Evolutionary conservation across 2,888 invertebrate genomes (phyloP).

Genomic region (Cyclophora punctaria): DNA sequence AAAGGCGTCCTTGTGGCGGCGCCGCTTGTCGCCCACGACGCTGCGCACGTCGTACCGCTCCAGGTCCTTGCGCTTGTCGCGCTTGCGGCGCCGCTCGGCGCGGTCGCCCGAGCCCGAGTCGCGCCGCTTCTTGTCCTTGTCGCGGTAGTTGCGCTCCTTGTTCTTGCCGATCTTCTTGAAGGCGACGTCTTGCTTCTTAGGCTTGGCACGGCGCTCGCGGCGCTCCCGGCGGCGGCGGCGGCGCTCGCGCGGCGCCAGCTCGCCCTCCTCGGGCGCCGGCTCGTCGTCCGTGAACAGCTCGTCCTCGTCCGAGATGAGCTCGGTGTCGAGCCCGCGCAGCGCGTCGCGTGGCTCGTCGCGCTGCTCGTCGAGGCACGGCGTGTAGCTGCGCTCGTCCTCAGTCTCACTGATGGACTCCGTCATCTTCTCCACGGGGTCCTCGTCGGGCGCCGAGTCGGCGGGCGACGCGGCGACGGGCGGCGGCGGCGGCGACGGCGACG

Average conservation of each 20-base stretch:
- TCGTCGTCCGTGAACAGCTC: constrained; percentile 77
- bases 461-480: constrained; percentile 4
- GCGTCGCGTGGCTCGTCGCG: constrained; percentile 73
- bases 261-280: constrained; percentile 6
- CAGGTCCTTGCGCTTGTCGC: constrained; percentile 82
- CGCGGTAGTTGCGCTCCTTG: constrained; percentile 81
- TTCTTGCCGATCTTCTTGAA: constrained; percentile 89
- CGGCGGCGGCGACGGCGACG: neutral
- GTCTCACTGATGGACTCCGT: constrained; percentile 78
- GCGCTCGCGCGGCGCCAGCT: constrained; percentile 34
- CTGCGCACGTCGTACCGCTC: constrained; percentile 89
- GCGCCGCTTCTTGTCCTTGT: constrained; percentile 53
- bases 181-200: constrained; percentile 65
- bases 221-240: constrained; percentile 48
- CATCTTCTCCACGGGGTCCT: constrained; percentile 54
- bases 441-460: constrained; percentile 16
- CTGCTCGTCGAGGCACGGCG: constrained; percentile 82
- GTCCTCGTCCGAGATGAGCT: constrained; percentile 83
- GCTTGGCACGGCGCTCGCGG: constrained; percentile 51
- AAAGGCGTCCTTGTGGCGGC: constrained; percentile 82
- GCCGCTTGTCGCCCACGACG: constrained; percentile 81
- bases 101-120: constrained; percentile 32
- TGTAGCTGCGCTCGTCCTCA: constrained; percentile 81
- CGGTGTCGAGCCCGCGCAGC: constrained; percentile 77
- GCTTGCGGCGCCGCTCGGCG: constrained; percentile 53